Evolutionary conservation across 2,113 vertebrate genomes (phyloP).

Genomic region (Lophius piscatorius): DNA sequence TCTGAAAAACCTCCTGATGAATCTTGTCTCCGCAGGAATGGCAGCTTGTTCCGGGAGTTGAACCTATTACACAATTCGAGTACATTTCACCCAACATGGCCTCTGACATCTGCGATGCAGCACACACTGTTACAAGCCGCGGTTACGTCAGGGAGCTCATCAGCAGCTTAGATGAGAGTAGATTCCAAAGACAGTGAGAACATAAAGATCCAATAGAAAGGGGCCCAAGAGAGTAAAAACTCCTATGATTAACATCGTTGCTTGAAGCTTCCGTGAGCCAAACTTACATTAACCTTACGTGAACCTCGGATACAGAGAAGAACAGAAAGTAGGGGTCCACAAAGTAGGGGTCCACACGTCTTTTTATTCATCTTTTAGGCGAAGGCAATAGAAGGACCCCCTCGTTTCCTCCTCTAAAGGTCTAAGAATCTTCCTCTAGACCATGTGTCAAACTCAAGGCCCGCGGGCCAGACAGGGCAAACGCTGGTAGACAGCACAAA

Average conservation of each 20-base stretch:
- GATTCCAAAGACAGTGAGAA: conserved; percentile 41
- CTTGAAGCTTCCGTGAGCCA: conserved; percentile 45
- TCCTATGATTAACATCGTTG: conserved; percentile 49
- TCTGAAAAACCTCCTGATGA: neutral
- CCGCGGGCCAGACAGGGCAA: too few relatives aligned
- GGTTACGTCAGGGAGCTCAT: neutral
- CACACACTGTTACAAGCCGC: conserved; percentile 55
- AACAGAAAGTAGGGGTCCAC: conserved; percentile 35
- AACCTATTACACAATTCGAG: neutral
- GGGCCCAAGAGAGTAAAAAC: neutral
- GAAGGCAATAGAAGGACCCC: conserved; percentile 51
- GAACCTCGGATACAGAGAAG: neutral
- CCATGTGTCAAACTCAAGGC: too few relatives aligned
- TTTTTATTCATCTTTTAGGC: conserved; percentile 77
- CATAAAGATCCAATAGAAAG: conserved; percentile 10
- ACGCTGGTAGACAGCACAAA: too few relatives aligned
- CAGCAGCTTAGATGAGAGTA: conserved; percentile 41
- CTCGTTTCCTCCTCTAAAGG: conserved; percentile 49
- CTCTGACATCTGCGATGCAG: conserved; percentile 39
- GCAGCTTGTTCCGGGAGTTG: conserved; percentile 21
- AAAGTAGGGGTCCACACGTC: too few relatives aligned
- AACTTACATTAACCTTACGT: conserved; percentile 26
- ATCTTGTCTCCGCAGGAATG: conserved; percentile 59
- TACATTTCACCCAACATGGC: conserved; percentile 25
- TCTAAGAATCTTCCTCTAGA: too few relatives aligned